phyloP scores from a whole-genome alignment of 2,888 invertebrate species.

The Macrosoma leucophasiata region DNA sequence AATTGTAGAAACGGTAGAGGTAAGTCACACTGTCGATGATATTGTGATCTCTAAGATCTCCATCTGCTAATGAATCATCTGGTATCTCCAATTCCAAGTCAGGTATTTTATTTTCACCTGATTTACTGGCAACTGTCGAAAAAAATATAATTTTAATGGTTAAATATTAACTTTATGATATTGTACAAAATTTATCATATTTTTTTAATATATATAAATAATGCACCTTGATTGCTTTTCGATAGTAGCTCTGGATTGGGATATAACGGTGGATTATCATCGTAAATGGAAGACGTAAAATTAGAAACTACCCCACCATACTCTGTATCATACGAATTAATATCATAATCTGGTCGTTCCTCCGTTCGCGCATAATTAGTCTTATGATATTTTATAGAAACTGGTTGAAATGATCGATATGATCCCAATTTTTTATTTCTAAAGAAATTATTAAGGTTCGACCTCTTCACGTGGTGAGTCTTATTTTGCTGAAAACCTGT shows the following conservation, averaged over 20 bases:
- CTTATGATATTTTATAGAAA: slow-evolving; percentile 53
- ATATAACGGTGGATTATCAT: slow-evolving; percentile 65
- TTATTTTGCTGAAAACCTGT: slow-evolving; percentile 51
- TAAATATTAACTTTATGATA: neutral
- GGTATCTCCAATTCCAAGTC: slow-evolving; percentile 74
- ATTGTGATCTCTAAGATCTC: slow-evolving; percentile 80
- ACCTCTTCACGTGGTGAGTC: slow-evolving; percentile 43
- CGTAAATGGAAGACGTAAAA: slow-evolving; percentile 68
- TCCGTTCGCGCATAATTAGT: slow-evolving; percentile 50
- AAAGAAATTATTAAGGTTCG: slow-evolving; percentile 42
- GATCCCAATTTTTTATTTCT: slow-evolving; percentile 42
- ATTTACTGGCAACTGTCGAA: slow-evolving; percentile 38
- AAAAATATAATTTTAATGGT: slow-evolving; percentile 3
- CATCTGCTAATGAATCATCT: slow-evolving; percentile 78
- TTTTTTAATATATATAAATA: neutral
- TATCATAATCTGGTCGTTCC: slow-evolving; percentile 57
- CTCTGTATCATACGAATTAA: slow-evolving; percentile 61
- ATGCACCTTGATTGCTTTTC: slow-evolving; percentile 51
- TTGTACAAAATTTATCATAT: neutral
- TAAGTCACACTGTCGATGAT: slow-evolving; percentile 84
- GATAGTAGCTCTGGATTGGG: slow-evolving; percentile 64
- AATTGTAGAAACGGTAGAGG: slow-evolving; percentile 77
- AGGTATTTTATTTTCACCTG: slow-evolving; percentile 43
- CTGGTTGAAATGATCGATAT: slow-evolving; percentile 59
- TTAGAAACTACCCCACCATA: slow-evolving; percentile 68